phyloP scores from a whole-genome alignment of 92 coral and sea anemone genomes.

The Epizoanthus stellaris region DNA sequence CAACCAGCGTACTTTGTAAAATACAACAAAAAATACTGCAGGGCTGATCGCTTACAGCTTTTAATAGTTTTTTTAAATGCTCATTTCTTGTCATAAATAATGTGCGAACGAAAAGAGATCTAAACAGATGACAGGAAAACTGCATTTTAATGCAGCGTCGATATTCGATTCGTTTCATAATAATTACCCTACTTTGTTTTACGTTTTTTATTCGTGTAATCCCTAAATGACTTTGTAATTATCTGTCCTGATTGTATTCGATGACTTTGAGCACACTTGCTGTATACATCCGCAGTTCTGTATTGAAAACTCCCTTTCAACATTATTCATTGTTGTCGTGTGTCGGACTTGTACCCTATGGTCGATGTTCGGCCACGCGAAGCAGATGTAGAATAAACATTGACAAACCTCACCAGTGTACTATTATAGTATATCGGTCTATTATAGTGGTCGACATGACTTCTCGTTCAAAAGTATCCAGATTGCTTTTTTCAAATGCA shows the following conservation, averaged over 20 bases:
- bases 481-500: conserved; percentile 3
- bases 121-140: too few species aligned
- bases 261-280: conserved; percentile 1
- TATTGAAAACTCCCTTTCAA: neutral
- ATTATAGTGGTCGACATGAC: neutral
- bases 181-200: neutral
- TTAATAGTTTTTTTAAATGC: too few species aligned
- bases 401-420: neutral
- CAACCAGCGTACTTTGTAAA: too few species aligned
- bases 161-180: neutral
- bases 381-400: neutral
- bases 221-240: conserved; percentile 13
- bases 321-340: neutral
- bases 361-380: too few species aligned
- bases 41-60: too few species aligned
- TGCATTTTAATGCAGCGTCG: neutral
- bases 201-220: neutral
- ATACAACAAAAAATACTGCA: too few species aligned
- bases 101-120: too few species aligned
- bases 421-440: neutral
- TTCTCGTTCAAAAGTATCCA: neutral
- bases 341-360: neutral
- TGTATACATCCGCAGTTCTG: neutral
- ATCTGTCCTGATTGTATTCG: neutral
- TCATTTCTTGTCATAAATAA: too few species aligned